Base-by-base conservation (phyloP, 2,113 vertebrate genomes). In the Erpornis zantholeuca region DNA sequence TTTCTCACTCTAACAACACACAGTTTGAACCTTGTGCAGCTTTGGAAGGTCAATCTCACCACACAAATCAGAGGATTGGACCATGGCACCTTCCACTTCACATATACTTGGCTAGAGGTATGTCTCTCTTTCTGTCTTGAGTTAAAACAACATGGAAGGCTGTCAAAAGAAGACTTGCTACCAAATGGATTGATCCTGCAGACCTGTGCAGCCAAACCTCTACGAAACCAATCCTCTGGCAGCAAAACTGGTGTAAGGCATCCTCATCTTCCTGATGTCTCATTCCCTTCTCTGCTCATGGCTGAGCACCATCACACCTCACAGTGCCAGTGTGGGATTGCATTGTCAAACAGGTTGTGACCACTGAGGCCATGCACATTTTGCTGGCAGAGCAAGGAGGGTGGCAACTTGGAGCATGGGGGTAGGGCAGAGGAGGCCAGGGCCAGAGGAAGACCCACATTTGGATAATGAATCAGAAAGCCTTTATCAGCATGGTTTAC, bases 251-350 rank as follows among this genome's bases (percentile, higher is more conserved):
- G 24, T 25, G 24, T 4, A 15, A 20, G 23, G 20, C 63, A 29
- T 45, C 12, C 56, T 35, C n/a, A 78, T 5, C 38, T 84, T 50
- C 27, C 33, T 42, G 25, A 29, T 47, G 21, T 23, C 50, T 44
- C 40, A 24, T 24, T 69, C 40, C 16, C 35, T 42, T 31, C 72
- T 28, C 45, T 35, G 52, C 66, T 49, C 6, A 0, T 25, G 75
- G 38, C 29, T 28, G 23, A 85, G 53, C 75, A 75, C 27, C 31
- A 27, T 13, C 70, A 66, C 10, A 47, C 11, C 16, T 36, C 36
- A 7, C 0, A 3, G 60, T 40, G 22, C 21, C 1, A 1, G 2
- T 0, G 9, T 3, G 3, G 33, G 54, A 53, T 4, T 33, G 59
- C 31, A 3, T 0, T 44, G 69, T 17, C 78, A 27, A 44, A 78